These are phyloP conservation scores for Empis livida DNA, from an alignment of 2,888 invertebrate genomes.

Conservation along the genomic window DNA sequence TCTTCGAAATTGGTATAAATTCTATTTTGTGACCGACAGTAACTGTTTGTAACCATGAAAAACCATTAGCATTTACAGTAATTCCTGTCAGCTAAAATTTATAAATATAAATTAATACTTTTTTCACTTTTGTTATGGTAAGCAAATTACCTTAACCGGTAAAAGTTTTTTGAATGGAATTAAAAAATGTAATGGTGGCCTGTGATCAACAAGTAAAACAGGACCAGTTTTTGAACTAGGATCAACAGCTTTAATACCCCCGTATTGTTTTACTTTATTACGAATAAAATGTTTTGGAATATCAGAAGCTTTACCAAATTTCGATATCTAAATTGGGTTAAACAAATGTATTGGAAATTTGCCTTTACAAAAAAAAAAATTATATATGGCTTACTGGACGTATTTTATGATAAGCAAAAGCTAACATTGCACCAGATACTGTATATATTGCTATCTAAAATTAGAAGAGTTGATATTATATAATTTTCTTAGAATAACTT, in stretches of 20 bases:
- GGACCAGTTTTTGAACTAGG: conserved; percentile 34
- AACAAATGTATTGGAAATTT: background rate
- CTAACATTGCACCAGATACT: conserved; percentile 9
- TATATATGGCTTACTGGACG: conserved; percentile 5
- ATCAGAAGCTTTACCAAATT: conserved; percentile 45
- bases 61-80: conserved; percentile 30
- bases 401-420: conserved; percentile 7
- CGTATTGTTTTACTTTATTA: conserved; percentile 39
- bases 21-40: conserved; percentile 32
- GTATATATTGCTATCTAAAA: conserved; percentile 9
- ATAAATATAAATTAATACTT: too few relatives aligned
- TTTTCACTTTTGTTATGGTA: too few relatives aligned
- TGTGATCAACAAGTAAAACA: conserved; percentile 41
- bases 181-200: conserved; percentile 42
- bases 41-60: conserved; percentile 39
- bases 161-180: conserved; percentile 21
- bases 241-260: conserved; percentile 40
- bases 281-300: conserved; percentile 45
- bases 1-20: conserved; percentile 35
- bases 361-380: too few relatives aligned
- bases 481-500: background rate
- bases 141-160: conserved; percentile 37
- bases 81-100: conserved; percentile 24
- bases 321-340: conserved; percentile 40
- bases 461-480: conserved; percentile 1